A percentile compares a stretch with the other conserved stretches of the same genome.
phyloP scores from a whole-genome alignment of 2,888 invertebrate species.

The Hypselothyrea guttata region DNA sequence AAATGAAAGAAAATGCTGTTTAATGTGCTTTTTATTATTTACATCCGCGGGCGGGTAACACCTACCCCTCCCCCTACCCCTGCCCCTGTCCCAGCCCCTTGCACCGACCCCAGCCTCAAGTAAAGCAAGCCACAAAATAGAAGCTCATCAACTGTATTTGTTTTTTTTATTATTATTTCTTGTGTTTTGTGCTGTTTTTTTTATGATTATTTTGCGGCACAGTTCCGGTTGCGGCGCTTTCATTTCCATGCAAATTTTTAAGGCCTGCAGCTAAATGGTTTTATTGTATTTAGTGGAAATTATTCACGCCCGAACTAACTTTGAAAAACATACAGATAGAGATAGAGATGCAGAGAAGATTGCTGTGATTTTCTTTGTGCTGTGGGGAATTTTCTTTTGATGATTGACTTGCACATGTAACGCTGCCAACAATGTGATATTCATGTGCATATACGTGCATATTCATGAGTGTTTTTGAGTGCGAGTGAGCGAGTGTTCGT shows the following conservation, averaged over 20 bases:
- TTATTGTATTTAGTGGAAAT: slow-evolving; percentile 74
- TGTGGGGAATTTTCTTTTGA: no score
- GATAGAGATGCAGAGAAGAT: background rate
- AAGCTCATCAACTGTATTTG: slow-evolving; percentile 61
- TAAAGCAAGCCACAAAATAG: slow-evolving; percentile 28
- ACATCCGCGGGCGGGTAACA: slow-evolving; percentile 65
- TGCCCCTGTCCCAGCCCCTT: background rate
- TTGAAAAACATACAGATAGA: slow-evolving; percentile 6
- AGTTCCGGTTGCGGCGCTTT: slow-evolving; percentile 69
- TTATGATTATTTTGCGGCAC: slow-evolving; percentile 53
- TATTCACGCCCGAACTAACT: slow-evolving; percentile 72
- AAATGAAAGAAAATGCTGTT: slow-evolving; percentile 78
- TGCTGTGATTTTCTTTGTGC: no score
- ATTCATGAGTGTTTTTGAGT: background rate
- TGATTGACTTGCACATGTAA: slow-evolving; percentile 18
- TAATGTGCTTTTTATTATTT: slow-evolving; percentile 78
- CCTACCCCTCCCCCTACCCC: background rate
- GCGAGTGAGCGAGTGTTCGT: background rate
- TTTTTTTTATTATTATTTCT: slow-evolving; percentile 19
- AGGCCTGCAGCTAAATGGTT: slow-evolving; percentile 65
- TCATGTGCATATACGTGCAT: slow-evolving; percentile 1
- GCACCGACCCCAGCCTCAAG: background rate
- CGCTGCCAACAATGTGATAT: slow-evolving; percentile 36
- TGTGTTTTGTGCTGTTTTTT: slow-evolving; percentile 11
- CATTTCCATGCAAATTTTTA: slow-evolving; percentile 76